A percentile compares a stretch with the other conserved stretches of the same genome.
These are phyloP conservation scores for Rhinogobio ventralis DNA, from an alignment of 2,797 vertebrate species.

Conservation along the genomic window DNA sequence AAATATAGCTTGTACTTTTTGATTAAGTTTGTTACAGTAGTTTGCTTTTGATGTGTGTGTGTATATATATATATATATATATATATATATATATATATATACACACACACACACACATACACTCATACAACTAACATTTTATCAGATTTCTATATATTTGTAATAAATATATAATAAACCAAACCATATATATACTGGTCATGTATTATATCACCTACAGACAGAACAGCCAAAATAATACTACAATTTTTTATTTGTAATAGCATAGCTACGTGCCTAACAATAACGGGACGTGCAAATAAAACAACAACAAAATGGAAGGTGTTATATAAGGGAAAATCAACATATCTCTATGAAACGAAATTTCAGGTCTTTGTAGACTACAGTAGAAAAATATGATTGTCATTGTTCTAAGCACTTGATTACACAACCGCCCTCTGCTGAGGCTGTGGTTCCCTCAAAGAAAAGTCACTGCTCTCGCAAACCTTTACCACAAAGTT, in stretches of 20 bases:
- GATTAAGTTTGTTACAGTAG: neutral
- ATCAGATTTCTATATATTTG: too few species aligned
- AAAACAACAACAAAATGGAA: neutral
- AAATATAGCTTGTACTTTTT: neutral
- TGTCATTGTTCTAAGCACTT: constrained; percentile 56
- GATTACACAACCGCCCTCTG: constrained; percentile 60
- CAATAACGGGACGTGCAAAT: neutral
- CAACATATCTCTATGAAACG: neutral
- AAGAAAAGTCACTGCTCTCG: constrained; percentile 61
- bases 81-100: too few species aligned
- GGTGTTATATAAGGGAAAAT: neutral
- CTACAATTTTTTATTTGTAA: neutral
- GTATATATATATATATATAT: too few species aligned
- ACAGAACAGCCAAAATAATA: neutral
- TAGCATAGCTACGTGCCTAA: neutral
- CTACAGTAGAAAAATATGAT: constrained; percentile 47
- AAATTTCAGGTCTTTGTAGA: constrained; percentile 25
- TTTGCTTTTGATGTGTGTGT: neutral
- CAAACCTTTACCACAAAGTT: constrained; percentile 64
- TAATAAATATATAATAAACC: too few species aligned
- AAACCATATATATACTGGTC: neutral
- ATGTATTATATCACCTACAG: neutral
- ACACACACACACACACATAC: too few species aligned
- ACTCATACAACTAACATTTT: too few species aligned
- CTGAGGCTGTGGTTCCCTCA: constrained; percentile 60